These are phyloP conservation scores for Scophthalmus maximus DNA, from an alignment of 2,113 vertebrate species.

Conservation along the genomic window DNA sequence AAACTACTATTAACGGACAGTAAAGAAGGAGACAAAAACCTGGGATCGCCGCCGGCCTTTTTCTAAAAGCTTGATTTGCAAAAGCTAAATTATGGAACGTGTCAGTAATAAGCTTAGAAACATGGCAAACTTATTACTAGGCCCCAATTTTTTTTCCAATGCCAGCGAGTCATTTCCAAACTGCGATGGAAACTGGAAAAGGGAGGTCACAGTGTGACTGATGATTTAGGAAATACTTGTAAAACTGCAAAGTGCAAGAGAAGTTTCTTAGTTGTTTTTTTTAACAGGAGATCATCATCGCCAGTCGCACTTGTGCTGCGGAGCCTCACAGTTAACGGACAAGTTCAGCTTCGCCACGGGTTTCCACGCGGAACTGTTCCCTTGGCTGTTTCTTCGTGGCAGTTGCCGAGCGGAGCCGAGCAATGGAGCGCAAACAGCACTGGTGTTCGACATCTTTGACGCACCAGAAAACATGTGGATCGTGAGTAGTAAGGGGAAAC, in stretches of 20 bases:
- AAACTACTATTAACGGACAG: neutral
- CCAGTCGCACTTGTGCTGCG: constrained; percentile 43
- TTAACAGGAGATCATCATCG: constrained; percentile 57
- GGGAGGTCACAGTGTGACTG: constrained; percentile 39
- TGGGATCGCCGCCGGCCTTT: neutral
- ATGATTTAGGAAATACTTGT: constrained; percentile 56
- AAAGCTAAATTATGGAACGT: constrained; percentile 26
- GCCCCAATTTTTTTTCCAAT: constrained; percentile 26
- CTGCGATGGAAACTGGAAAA: constrained; percentile 60
- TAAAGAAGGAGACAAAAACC: neutral
- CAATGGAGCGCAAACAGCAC: too few relatives aligned
- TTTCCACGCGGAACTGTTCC: too few relatives aligned
- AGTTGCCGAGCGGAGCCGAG: neutral
- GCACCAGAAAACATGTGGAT: too few relatives aligned
- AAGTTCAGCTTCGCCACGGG: neutral
- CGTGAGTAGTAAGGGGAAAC: too few relatives aligned
- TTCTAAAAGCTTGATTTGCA: neutral
- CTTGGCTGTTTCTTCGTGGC: neutral
- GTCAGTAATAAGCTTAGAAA: constrained; percentile 47
- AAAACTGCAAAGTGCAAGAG: constrained; percentile 46
- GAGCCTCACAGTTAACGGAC: too few relatives aligned
- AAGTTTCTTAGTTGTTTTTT: constrained; percentile 34
- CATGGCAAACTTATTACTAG: constrained; percentile 60
- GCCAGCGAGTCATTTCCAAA: constrained; percentile 46
- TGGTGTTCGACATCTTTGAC: neutral